phyloP scores from a whole-genome alignment of 2,797 vertebrate genomes.

The Pagetopsis macropterus region DNA sequence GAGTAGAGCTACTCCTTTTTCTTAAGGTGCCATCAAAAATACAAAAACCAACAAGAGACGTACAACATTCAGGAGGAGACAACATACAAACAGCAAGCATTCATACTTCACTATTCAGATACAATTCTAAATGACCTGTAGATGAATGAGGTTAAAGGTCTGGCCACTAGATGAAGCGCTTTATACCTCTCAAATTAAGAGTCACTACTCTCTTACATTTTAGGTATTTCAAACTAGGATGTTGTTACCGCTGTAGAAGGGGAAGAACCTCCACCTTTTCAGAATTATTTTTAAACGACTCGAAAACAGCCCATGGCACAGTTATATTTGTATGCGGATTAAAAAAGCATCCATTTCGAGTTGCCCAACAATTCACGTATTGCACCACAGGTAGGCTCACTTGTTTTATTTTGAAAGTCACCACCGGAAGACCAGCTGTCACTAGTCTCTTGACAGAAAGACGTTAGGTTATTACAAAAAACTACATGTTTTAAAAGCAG shows the following conservation, averaged over 20 bases:
- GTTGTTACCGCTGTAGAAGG: too few species aligned
- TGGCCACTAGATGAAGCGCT: constrained; percentile 31
- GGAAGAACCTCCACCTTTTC: not conserved
- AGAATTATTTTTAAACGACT: not conserved
- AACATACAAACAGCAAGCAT: too few species aligned
- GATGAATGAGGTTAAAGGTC: not conserved
- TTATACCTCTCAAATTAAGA: not conserved
- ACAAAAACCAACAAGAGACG: too few species aligned
- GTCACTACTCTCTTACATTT: not conserved
- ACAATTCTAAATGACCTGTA: not conserved
- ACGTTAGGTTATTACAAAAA: not conserved
- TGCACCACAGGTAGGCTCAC: too few species aligned
- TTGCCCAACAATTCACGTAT: not conserved
- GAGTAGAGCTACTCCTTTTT: too few species aligned
- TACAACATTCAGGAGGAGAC: too few species aligned
- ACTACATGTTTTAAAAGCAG: not conserved
- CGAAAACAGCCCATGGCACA: not conserved
- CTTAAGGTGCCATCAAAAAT: too few species aligned
- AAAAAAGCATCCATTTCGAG: not conserved
- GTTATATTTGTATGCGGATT: not conserved
- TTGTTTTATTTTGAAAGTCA: constrained; percentile 53
- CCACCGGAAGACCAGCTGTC: constrained; percentile 28
- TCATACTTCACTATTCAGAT: too few species aligned
- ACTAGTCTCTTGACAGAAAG: not conserved
- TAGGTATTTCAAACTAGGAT: not conserved